These are phyloP conservation scores for Pteronotus mesoamericanus DNA, from an alignment of 2,797 vertebrate genomes.

Conservation along the genomic window DNA sequence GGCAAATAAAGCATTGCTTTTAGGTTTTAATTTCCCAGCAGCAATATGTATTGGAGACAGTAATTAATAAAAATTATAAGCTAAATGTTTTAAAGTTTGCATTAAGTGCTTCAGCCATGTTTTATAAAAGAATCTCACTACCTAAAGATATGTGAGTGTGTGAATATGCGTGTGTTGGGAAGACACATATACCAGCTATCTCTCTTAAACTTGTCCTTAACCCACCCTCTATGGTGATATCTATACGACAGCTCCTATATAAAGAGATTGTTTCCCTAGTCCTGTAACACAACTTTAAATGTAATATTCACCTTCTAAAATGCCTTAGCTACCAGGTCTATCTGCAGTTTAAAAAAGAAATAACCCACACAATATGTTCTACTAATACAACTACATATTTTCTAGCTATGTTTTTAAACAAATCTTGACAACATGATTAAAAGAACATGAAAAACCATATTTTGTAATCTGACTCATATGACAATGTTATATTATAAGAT, in stretches of 20 bases:
- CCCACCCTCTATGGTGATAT: background rate
- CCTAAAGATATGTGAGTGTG: background rate
- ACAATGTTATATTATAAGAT: slow-evolving; percentile 40
- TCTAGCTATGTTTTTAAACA: slow-evolving; percentile 10
- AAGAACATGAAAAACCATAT: background rate
- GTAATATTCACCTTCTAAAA: slow-evolving; percentile 20
- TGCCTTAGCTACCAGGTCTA: background rate
- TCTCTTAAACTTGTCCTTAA: background rate
- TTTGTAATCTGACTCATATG: background rate
- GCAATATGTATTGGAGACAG: slow-evolving; percentile 36
- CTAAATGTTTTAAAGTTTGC: slow-evolving; percentile 47
- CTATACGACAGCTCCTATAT: background rate
- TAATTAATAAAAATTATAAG: slow-evolving; percentile 48
- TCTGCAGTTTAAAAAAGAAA: slow-evolving; percentile 42
- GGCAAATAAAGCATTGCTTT: background rate
- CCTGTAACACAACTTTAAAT: slow-evolving; percentile 23
- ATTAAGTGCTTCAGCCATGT: background rate
- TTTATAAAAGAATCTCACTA: background rate
- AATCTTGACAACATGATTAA: slow-evolving; percentile 17
- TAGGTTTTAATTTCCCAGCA: slow-evolving; percentile 60
- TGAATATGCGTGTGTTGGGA: background rate
- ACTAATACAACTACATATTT: slow-evolving; percentile 39
- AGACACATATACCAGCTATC: background rate
- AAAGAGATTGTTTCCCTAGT: slow-evolving; percentile 1
- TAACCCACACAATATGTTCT: background rate